Conservation (phyloP, 2,113 vertebrate species). For the Nothocercus julius region DNA sequence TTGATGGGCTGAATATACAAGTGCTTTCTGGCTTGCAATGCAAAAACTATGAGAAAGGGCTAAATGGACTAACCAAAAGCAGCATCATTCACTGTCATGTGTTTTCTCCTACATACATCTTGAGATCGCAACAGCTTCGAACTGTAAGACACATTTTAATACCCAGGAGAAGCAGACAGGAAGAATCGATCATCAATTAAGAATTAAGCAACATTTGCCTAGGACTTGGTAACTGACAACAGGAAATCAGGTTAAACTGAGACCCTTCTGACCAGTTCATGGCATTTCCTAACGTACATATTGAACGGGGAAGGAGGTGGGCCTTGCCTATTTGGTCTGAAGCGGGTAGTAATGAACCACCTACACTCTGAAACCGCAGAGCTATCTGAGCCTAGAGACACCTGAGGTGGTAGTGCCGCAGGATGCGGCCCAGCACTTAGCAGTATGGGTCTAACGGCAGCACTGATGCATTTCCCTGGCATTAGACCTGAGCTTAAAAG, state of each 20-base stretch:
- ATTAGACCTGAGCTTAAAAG: slow-evolving; percentile 8
- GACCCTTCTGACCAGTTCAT: not conserved
- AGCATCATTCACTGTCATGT: not conserved
- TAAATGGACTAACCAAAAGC: not conserved
- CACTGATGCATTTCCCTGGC: accelerated
- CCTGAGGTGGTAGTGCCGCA: accelerated
- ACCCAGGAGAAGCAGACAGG: not conserved
- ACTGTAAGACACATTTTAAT: not conserved
- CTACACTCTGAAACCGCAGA: accelerated
- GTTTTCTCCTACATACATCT: not conserved
- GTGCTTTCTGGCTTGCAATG: not conserved
- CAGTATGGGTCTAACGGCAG: not conserved
- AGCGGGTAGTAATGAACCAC: not conserved
- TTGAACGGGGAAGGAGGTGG: not conserved
- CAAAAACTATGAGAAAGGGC: not conserved
- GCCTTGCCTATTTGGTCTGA: not conserved
- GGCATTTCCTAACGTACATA: not conserved
- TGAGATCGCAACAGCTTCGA: not conserved
- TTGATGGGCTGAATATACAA: not conserved
- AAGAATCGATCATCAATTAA: not conserved
- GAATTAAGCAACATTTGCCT: not conserved
- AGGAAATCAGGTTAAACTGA: not conserved
- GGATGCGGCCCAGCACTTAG: accelerated
- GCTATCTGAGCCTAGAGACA: not conserved
- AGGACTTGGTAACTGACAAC: not conserved